Percentiles rank a stretch among this genome's conserved stretches.
phyloP scores from a whole-genome alignment of 2,797 vertebrate genomes.

The Schizothorax lantsangensis region DNA sequence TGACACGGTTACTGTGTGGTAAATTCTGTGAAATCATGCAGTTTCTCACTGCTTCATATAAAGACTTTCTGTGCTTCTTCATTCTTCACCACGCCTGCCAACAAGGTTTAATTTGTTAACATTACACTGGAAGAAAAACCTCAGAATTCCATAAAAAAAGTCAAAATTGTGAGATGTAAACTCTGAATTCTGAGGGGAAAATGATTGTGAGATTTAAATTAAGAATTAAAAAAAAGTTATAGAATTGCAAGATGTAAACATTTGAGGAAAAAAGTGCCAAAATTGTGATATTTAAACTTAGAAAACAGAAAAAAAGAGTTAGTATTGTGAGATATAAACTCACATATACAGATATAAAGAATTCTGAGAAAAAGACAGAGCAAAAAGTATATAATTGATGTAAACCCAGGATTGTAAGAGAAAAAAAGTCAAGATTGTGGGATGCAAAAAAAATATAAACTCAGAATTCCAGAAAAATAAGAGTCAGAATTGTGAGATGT shows the following conservation, averaged over 20 bases:
- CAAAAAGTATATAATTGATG: no score
- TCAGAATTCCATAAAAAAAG: no score
- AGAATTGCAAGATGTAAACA: neutral
- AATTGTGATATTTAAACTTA: neutral
- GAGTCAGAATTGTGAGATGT: no score
- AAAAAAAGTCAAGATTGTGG: no score
- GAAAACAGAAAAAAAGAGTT: neutral
- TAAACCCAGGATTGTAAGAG: no score
- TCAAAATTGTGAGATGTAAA: no score
- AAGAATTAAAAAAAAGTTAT: neutral
- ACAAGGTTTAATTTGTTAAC: neutral
- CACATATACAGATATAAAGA: neutral
- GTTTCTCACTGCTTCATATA: neutral
- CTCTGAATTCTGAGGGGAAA: neutral
- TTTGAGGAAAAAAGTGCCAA: no score
- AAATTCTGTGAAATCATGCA: neutral
- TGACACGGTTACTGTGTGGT: neutral
- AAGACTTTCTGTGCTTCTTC: neutral
- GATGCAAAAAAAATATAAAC: no score
- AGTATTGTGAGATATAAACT: no score
- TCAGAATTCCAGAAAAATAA: no score
- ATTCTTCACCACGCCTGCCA: neutral
- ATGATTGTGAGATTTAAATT: no score
- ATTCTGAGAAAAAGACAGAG: neutral
- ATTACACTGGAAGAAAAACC: neutral